Conservation (phyloP, 1,140 invertebrate genomes). For the Daktulosphaira vitifoliae region DNA sequence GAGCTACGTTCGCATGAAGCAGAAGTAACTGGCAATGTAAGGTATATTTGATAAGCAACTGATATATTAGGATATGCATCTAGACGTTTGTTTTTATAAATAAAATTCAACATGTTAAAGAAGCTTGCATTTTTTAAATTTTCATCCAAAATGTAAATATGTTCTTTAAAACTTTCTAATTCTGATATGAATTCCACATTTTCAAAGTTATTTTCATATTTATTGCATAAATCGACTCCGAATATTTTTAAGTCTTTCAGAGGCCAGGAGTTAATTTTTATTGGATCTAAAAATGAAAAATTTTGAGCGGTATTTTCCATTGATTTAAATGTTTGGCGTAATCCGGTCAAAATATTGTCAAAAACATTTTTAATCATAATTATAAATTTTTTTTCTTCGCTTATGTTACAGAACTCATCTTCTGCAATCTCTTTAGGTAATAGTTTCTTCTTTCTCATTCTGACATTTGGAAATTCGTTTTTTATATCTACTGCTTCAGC, state of each 20-base stretch:
- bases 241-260: neutral
- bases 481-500: neutral
- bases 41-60: neutral
- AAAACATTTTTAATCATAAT: slow-evolving; percentile 7
- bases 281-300: slow-evolving; percentile 7
- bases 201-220: neutral
- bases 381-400: neutral
- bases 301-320: slow-evolving; percentile 10
- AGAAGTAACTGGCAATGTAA: neutral
- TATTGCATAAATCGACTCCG: slow-evolving; percentile 3
- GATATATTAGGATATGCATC: neutral
- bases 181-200: slow-evolving; percentile 9
- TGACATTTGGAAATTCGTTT: slow-evolving; percentile 1
- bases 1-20: neutral
- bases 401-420: neutral
- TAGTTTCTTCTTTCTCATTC: neutral
- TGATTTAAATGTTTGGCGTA: slow-evolving; percentile 10
- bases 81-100: neutral
- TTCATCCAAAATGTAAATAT: neutral
- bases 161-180: neutral
- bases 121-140: neutral
- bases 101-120: neutral
- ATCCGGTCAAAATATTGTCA: neutral
- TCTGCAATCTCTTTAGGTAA: neutral
- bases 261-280: slow-evolving; percentile 9